These are phyloP conservation scores for Pantherophis guttatus DNA, from an alignment of 2,113 vertebrate genomes.

Conservation along the genomic window DNA sequence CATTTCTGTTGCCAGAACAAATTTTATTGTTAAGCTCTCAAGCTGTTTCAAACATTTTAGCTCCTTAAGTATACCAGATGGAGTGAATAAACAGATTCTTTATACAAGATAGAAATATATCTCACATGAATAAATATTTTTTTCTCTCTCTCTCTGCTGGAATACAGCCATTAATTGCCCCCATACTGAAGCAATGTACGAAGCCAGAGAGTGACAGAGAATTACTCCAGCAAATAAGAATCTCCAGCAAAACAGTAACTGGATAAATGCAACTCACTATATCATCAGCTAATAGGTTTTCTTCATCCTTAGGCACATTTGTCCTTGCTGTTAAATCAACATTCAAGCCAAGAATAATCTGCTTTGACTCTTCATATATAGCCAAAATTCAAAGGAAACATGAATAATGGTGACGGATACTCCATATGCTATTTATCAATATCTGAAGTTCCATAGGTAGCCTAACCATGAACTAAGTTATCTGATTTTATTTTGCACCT, in stretches of 20 bases:
- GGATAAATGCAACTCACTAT: background rate
- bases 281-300: background rate
- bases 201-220: background rate
- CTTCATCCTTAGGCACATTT: background rate
- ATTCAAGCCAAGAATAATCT: background rate
- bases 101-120: background rate
- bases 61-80: slow-evolving; percentile 3
- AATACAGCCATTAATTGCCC: background rate
- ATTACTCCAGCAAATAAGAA: background rate
- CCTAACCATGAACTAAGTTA: background rate
- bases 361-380: background rate
- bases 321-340: background rate
- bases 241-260: background rate
- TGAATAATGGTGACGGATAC: background rate
- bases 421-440: background rate
- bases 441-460: background rate
- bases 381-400: background rate
- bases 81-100: slow-evolving; percentile 7
- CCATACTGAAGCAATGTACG: background rate
- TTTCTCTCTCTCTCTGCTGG: background rate
- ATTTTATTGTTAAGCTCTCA: slow-evolving; percentile 1
- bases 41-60: slow-evolving; percentile 1
- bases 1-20: slow-evolving; percentile 13
- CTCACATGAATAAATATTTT: background rate
- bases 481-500: background rate